A percentile compares a stretch with the other conserved stretches of the same genome.
Evolutionary conservation across 2,113 vertebrate genomes (phyloP).

Genomic region (Hylia prasina): DNA sequence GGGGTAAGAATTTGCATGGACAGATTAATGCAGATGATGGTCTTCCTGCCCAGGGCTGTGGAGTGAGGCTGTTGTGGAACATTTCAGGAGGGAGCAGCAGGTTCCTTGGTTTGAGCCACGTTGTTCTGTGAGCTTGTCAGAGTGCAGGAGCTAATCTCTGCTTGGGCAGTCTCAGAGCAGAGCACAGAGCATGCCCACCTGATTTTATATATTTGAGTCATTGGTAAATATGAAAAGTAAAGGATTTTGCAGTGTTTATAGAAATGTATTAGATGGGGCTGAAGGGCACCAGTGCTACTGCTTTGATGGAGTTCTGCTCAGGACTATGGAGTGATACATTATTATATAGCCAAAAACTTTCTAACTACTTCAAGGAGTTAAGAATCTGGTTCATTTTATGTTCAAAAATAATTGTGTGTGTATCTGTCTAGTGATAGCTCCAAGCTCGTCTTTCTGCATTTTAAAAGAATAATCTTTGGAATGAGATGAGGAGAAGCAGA

Average conservation of each 20-base stretch:
- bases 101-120: background rate
- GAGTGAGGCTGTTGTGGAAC: background rate
- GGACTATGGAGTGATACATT: background rate
- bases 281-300: background rate
- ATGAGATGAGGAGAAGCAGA: constrained; percentile 37
- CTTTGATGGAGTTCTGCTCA: background rate
- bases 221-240: background rate
- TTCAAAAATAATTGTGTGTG: background rate
- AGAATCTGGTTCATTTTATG: constrained; percentile 5
- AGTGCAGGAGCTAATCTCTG: background rate
- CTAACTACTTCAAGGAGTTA: background rate
- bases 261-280: background rate
- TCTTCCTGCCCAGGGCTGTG: background rate
- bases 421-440: constrained; percentile 41
- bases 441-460: constrained; percentile 16
- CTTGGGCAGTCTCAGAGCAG: background rate
- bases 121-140: background rate
- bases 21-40: background rate
- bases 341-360: background rate
- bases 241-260: background rate
- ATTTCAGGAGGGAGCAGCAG: background rate
- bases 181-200: background rate
- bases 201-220: background rate
- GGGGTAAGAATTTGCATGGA: constrained; percentile 81
- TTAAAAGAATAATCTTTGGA: constrained; percentile 42